Conservation (phyloP, 2,888 invertebrate species). For the Heliothis peltigera region DNA sequence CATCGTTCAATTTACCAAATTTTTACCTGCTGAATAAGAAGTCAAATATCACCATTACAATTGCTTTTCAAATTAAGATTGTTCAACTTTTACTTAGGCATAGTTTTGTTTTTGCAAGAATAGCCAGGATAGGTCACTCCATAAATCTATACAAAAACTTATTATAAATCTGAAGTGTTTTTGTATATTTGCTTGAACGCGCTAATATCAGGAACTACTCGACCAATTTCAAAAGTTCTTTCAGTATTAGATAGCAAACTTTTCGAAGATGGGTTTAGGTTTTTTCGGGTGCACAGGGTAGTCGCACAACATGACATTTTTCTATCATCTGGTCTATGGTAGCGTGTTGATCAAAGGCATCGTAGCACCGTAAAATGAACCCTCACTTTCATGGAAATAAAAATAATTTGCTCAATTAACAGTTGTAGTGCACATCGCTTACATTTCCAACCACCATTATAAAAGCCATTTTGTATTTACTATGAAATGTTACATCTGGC, state of each 20-base stretch:
- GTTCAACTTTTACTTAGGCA: too few relatives aligned
- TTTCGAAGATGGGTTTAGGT: too few relatives aligned
- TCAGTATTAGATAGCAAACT: too few relatives aligned
- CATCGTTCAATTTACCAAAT: not conserved
- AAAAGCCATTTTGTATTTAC: slow-evolving; percentile 27
- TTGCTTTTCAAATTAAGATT: too few relatives aligned
- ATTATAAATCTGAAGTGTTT: too few relatives aligned
- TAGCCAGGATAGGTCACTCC: not conserved
- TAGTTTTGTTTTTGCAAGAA: not conserved
- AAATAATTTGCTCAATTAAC: slow-evolving; percentile 41
- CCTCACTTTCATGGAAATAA: slow-evolving; percentile 53
- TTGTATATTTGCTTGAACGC: too few relatives aligned
- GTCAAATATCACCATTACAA: not conserved
- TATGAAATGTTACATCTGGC: slow-evolving; percentile 52
- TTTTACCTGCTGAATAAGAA: not conserved
- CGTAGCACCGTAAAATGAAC: slow-evolving; percentile 56
- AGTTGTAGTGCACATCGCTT: slow-evolving; percentile 26
- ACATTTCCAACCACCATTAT: slow-evolving; percentile 20
- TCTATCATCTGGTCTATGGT: slow-evolving; percentile 34
- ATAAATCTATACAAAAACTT: slow-evolving; percentile 9
- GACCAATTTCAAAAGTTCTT: too few relatives aligned
- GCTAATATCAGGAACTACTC: too few relatives aligned
- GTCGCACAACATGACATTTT: slow-evolving; percentile 35
- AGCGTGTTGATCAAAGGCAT: slow-evolving; percentile 50
- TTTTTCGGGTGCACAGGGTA: too few relatives aligned